These are phyloP conservation scores for Heterodera schachtii DNA, from an alignment of 1,140 invertebrate species.

Conservation along the genomic window DNA sequence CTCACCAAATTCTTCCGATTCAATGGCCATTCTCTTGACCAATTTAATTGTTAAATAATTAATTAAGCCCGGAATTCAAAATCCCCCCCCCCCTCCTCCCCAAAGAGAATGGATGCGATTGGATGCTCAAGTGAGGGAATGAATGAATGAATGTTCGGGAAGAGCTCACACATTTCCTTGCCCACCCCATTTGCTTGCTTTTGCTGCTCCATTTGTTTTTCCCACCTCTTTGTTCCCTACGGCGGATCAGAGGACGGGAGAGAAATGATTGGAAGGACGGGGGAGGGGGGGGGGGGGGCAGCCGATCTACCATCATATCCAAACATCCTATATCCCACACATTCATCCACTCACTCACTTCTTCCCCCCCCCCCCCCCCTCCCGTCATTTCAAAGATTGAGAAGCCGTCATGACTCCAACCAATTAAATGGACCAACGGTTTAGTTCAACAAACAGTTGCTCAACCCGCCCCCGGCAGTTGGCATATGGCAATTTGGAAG, in stretches of 20 bases:
- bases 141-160: too few relatives aligned
- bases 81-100: too few relatives aligned
- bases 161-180: background rate
- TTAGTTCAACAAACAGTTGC: background rate
- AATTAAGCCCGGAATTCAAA: too few relatives aligned
- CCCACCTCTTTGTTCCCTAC: background rate
- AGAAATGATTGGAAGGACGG: background rate
- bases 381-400: background rate
- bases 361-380: too few relatives aligned
- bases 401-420: background rate
- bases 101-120: background rate
- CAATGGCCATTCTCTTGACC: background rate
- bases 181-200: too few relatives aligned
- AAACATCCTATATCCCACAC: background rate
- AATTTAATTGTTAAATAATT: too few relatives aligned
- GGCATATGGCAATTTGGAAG: too few relatives aligned
- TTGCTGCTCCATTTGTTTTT: background rate
- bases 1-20: background rate
- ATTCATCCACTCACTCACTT: background rate
- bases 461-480: too few relatives aligned
- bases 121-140: background rate
- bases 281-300: too few relatives aligned
- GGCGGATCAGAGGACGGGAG: background rate
- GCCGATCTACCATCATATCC: background rate
- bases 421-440: background rate